Base-by-base conservation (phyloP, 2,113 vertebrate species). In the Ibidorhyncha struthersii region DNA sequence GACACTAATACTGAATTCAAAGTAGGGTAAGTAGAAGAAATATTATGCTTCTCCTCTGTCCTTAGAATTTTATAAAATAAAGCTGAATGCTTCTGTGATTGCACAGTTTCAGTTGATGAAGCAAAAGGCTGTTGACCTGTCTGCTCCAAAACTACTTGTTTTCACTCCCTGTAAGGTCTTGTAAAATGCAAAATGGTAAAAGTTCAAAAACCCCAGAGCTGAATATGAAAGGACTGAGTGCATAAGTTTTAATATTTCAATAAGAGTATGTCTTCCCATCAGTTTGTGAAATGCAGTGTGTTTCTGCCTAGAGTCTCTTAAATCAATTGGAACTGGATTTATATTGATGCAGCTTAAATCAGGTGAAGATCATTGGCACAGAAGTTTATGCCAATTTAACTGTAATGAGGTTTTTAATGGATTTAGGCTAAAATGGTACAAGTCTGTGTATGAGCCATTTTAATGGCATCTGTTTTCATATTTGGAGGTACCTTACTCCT, bases 311-410 rank as follows among this genome's bases (percentile, higher is more conserved):
- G 70, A 61, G 38, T 66, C 66, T 72, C 47, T 82, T 83, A 91
- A 94, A 89, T 95, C 72, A 83, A 56, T 81, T 81, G 74, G 67
- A 96, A 92, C 59, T 86, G 50, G 63, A 53, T 96, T 95, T 93
- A 59, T 90, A 94, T 74, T 62, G 88, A 94, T 79, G 65, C 47
- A 79, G 49, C 47, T 94, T 67, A 67, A 93, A 89, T 87, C 73
- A 43, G 69, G 1, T 65, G 87, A 86, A 81, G 71, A 91, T 72
- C 74, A 56, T 30, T 82, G 90, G 43, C 55, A 74, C 30, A 78
- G 41, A 71, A 29, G 18, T 89, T 93, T 78, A 90, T 61, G 27
- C 69, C 67, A 81, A 47, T 71, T 52, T 86, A 86, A 85, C 45
- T 61, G 4, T 61, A 79, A 92, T 59, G 23, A 82, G 7, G 25